Evolutionary conservation across 1,140 invertebrate genomes (phyloP).

Genomic region (Teleogryllus occipitalis): DNA sequence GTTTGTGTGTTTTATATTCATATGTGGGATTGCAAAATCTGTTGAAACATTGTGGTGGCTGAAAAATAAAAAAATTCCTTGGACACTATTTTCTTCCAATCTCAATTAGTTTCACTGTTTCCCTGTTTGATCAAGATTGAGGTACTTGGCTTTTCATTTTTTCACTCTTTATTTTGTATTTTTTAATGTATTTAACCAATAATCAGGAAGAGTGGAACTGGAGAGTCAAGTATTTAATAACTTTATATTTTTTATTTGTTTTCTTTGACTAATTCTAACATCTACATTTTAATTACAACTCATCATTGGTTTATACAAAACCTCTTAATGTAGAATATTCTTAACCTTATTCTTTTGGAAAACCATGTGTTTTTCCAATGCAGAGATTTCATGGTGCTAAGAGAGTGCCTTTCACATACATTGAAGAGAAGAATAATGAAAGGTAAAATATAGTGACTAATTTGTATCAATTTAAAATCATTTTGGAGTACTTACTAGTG

Average conservation of each 20-base stretch:
- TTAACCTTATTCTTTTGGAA: background rate
- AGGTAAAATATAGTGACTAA: no score
- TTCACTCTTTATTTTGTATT: background rate
- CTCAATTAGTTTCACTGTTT: background rate
- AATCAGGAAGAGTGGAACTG: background rate
- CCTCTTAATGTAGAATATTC: background rate
- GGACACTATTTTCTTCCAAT: background rate
- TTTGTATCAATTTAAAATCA: no score
- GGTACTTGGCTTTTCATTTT: background rate
- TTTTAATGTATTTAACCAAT: background rate
- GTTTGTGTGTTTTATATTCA: background rate
- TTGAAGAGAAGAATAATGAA: no score
- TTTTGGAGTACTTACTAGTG: no score
- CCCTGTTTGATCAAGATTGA: background rate
- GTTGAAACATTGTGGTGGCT: background rate
- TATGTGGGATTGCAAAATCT: background rate
- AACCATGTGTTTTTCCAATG: background rate
- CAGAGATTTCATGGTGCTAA: background rate
- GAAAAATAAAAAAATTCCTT: background rate
- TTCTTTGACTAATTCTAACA: no score
- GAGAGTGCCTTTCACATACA: no score
- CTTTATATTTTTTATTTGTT: background rate
- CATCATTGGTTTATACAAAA: no score
- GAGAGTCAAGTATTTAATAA: background rate
- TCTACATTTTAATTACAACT: no score